phyloP scores from a whole-genome alignment of 2,888 invertebrate species.

The Epirrhoe tristata region DNA sequence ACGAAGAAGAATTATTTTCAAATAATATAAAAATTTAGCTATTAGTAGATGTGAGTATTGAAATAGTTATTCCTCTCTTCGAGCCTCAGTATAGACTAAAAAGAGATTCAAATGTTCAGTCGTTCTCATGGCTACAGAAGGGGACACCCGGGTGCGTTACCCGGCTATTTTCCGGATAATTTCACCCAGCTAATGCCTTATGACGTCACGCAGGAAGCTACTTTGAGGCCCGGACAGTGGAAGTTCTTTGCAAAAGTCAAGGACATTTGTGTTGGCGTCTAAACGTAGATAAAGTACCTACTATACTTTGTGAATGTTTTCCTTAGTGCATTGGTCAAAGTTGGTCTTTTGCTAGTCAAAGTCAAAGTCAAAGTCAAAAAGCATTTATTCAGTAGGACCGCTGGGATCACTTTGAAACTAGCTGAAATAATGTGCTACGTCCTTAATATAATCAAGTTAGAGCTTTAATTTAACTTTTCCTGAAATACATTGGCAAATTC shows the following conservation, averaged over 20 bases:
- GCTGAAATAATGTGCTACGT: no score
- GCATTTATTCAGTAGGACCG: no score
- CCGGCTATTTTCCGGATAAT: slow-evolving; percentile 78
- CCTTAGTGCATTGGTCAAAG: no score
- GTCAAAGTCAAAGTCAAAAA: no score
- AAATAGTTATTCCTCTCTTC: no score
- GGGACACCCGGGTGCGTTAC: slow-evolving; percentile 58
- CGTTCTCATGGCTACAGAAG: slow-evolving; percentile 37
- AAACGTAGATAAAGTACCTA: neutral
- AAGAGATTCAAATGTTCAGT: neutral
- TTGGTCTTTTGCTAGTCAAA: no score
- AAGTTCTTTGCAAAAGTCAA: slow-evolving; percentile 21
- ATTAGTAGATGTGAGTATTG: neutral
- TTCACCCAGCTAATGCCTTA: slow-evolving; percentile 59
- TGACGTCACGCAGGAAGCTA: slow-evolving; percentile 52
- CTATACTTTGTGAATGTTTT: neutral
- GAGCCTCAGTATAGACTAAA: neutral
- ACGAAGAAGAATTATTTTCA: no score
- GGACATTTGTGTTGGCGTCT: neutral
- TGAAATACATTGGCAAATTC: no score
- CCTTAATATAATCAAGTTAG: no score
- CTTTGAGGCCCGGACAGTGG: slow-evolving; percentile 18
- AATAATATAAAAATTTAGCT: no score
- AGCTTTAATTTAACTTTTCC: no score
- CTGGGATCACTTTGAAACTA: no score